A percentile compares a stretch with the other conserved stretches of the same genome.
Evolutionary conservation across 2,113 vertebrate species (phyloP).

Genomic region (Nesogale talazaci): DNA sequence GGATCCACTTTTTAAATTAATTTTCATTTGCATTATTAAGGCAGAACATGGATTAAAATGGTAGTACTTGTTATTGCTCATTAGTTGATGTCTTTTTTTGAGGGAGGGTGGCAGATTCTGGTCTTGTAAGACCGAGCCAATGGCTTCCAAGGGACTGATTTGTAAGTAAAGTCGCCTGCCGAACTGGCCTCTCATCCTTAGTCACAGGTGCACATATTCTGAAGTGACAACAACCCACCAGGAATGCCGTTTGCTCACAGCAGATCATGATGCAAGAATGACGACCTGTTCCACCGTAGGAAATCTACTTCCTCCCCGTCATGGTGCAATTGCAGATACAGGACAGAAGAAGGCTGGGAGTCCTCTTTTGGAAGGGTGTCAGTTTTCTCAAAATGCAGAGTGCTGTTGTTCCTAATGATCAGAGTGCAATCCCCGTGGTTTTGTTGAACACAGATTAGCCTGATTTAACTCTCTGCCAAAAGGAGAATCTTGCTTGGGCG

Average conservation of each 20-base stretch:
- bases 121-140: background rate
- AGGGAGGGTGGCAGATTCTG: background rate
- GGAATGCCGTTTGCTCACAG: constrained; percentile 48
- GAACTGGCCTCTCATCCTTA: constrained; percentile 44
- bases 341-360: background rate
- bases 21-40: background rate
- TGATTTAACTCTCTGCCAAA: constrained; percentile 71
- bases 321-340: constrained; percentile 45
- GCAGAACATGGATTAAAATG: background rate
- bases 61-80: background rate
- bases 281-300: constrained; percentile 28
- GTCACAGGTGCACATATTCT: constrained; percentile 64
- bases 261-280: constrained; percentile 51
- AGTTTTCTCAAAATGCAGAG: constrained; percentile 42
- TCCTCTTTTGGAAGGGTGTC: background rate
- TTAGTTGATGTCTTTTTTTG: background rate
- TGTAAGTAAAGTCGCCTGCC: background rate
- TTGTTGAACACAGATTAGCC: constrained; percentile 60
- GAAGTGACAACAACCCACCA: background rate
- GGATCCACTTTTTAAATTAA: no score
- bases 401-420: constrained; percentile 65
- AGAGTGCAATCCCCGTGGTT: constrained; percentile 57
- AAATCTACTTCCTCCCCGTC: constrained; percentile 68
- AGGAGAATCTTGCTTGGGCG: constrained; percentile 60
- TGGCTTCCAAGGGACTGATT: constrained; percentile 10